Conservation (phyloP, 2,113 vertebrate species). For the Etia nguti region DNA sequence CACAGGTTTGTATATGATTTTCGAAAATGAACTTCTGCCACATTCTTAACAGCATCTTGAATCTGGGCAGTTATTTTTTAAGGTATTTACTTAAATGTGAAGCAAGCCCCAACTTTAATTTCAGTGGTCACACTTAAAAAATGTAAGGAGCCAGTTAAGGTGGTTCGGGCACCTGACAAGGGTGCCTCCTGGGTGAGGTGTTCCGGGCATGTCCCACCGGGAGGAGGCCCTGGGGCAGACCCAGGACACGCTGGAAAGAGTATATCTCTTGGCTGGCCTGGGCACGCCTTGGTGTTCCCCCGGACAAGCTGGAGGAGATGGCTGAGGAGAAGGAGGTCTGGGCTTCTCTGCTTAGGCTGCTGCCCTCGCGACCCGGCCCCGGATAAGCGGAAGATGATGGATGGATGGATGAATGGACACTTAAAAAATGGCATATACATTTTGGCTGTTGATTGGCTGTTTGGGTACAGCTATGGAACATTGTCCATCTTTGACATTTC, state of each 20-base stretch:
- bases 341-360: not conserved
- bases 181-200: accelerated
- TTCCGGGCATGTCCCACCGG: accelerated
- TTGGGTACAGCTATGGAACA: too few relatives aligned
- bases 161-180: not conserved
- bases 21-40: not conserved
- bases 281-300: not conserved
- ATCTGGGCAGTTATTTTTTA: not conserved
- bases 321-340: not conserved
- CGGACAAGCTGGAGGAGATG: not conserved
- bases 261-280: not conserved
- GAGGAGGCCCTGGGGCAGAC: not conserved
- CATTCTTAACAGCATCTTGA: not conserved
- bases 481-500: too few relatives aligned
- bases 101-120: not conserved
- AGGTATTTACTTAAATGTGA: not conserved
- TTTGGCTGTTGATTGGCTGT: not conserved
- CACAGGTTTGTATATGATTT: not conserved
- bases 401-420: not conserved
- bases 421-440: not conserved
- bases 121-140: not conserved
- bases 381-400: accelerated
- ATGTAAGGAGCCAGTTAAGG: not conserved
- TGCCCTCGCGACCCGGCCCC: accelerated
- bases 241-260: not conserved